phyloP scores from a whole-genome alignment of 2,797 vertebrate genomes.

The Mallotus villosus region DNA sequence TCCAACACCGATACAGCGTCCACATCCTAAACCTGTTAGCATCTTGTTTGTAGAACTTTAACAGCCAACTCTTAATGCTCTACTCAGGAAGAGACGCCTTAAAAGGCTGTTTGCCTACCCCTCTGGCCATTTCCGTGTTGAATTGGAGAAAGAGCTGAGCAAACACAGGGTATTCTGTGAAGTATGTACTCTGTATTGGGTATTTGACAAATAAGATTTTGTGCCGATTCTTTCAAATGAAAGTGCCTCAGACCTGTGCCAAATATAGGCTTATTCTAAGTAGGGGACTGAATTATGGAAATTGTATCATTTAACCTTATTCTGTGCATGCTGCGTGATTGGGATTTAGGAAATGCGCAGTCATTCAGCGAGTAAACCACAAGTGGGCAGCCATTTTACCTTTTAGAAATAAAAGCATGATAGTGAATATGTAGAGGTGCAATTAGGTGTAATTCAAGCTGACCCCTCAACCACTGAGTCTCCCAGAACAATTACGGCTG shows the following conservation, averaged over 20 bases:
- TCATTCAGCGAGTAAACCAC: constrained; percentile 38
- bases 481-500: constrained; percentile 35
- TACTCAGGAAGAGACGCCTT: constrained; percentile 20
- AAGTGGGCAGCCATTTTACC: constrained; percentile 34
- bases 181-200: background rate
- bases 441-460: constrained; percentile 56
- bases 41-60: constrained; percentile 55
- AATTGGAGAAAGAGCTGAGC: constrained; percentile 1
- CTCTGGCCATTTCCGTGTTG: background rate
- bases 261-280: constrained; percentile 7
- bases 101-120: constrained; percentile 12
- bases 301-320: constrained; percentile 31
- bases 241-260: background rate
- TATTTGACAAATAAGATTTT: background rate
- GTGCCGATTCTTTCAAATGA: background rate
- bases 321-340: constrained; percentile 43
- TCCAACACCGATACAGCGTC: constrained; percentile 32
- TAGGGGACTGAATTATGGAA: constrained; percentile 15
- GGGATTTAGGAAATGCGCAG: constrained; percentile 50
- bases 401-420: constrained; percentile 47
- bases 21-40: constrained; percentile 54
- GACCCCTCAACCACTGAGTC: constrained; percentile 23
- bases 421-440: constrained; percentile 47
- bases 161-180: constrained; percentile 4
- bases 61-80: constrained; percentile 37